Percentiles rank a stretch among this genome's conserved stretches.
phyloP scores from a whole-genome alignment of 2,797 vertebrate species.

The Halcyon smyrnensis region DNA sequence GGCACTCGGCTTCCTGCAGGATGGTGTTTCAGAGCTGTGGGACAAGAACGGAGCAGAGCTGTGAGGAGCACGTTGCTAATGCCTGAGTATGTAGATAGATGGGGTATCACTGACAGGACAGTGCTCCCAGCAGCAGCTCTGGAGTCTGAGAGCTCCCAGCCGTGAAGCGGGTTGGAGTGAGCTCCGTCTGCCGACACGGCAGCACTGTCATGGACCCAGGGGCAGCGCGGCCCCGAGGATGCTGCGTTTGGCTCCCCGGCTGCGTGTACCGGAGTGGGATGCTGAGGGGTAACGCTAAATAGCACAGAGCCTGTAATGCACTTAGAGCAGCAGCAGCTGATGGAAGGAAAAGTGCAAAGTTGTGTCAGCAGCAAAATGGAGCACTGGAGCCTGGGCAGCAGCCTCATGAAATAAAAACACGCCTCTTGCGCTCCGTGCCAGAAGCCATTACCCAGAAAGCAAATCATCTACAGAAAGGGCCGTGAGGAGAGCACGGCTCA shows the following conservation, averaged over 20 bases:
- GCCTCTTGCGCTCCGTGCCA: background rate
- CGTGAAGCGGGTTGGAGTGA: background rate
- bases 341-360: background rate
- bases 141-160: background rate
- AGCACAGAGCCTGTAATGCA: background rate
- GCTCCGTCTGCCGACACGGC: background rate
- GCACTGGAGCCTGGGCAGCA: background rate
- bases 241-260: accelerated
- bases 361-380: background rate
- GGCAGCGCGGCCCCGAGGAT: accelerated
- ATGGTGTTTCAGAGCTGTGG: background rate
- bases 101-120: background rate
- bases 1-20: accelerated
- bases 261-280: accelerated
- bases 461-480: background rate
- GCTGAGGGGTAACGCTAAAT: background rate
- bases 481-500: background rate
- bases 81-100: accelerated
- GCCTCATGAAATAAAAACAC: background rate
- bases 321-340: background rate
- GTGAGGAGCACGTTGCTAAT: background rate
- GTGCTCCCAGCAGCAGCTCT: background rate
- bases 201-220: background rate
- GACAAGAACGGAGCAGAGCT: background rate
- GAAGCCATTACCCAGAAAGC: constrained; percentile 19